Evolutionary conservation across 2,888 invertebrate species (phyloP).

Genomic region (Polydrusus cervinus): DNA sequence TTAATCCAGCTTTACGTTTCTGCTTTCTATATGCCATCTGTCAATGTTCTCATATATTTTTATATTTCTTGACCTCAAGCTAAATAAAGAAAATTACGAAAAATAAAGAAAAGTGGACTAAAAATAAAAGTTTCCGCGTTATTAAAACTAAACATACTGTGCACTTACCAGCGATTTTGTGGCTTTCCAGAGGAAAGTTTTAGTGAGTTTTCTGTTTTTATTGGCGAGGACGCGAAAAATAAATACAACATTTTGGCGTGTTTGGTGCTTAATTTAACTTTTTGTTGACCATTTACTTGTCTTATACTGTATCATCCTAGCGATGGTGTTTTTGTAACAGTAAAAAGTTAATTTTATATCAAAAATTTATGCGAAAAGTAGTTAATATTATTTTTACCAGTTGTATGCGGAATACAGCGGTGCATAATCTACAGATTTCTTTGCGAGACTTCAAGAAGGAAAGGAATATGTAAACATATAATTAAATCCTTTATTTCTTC

Average conservation of each 20-base stretch:
- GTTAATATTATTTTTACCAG: too few relatives aligned
- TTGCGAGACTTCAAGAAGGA: too few relatives aligned
- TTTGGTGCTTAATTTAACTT: conserved; percentile 1
- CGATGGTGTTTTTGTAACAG: too few relatives aligned
- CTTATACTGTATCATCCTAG: neutral
- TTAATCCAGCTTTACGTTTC: conserved; percentile 3
- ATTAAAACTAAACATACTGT: conserved; percentile 6
- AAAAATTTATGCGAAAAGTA: too few relatives aligned
- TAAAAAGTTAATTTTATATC: too few relatives aligned
- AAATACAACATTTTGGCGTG: neutral
- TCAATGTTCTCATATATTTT: conserved; percentile 33
- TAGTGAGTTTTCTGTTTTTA: neutral
- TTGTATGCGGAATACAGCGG: too few relatives aligned
- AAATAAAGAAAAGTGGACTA: conserved; percentile 28
- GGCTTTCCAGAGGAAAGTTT: neutral
- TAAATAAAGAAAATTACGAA: conserved; percentile 32
- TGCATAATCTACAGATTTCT: too few relatives aligned
- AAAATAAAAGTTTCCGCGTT: conserved; percentile 17
- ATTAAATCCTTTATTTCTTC: too few relatives aligned
- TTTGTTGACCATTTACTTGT: neutral
- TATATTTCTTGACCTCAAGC: conserved; percentile 22
- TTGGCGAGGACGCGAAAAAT: neutral
- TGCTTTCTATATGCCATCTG: conserved; percentile 17
- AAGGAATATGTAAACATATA: too few relatives aligned
- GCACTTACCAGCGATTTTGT: neutral